These are phyloP conservation scores for Melitaea cinxia DNA, from an alignment of 1,140 invertebrate genomes.

Conservation along the genomic window DNA sequence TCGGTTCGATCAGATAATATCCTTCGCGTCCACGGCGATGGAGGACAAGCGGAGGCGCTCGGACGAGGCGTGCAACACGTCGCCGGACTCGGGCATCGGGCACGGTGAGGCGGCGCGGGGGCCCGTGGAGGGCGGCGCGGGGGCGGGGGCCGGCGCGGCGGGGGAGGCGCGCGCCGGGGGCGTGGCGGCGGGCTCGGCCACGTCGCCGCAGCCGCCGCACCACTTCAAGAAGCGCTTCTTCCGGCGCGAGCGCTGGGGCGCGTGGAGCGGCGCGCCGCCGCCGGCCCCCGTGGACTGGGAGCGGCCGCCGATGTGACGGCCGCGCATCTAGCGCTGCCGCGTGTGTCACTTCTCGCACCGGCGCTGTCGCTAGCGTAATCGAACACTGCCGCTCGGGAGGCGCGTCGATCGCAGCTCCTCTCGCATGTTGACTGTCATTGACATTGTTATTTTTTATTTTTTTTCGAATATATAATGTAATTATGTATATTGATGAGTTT, in stretches of 20 bases:
- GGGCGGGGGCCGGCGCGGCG: constrained; percentile 75
- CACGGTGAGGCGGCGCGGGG: constrained; percentile 84
- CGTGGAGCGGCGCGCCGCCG: constrained; percentile 75
- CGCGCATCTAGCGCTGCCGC: constrained; percentile 54
- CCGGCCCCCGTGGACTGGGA: constrained; percentile 82
- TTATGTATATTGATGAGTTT: constrained; percentile 80
- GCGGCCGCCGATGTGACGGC: constrained; percentile 81
- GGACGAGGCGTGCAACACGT: constrained; percentile 87
- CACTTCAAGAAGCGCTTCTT: constrained; percentile 92
- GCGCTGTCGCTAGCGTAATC: constrained; percentile 24
- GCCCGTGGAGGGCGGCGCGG: constrained; percentile 83
- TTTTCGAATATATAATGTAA: constrained; percentile 81
- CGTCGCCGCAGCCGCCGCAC: constrained; percentile 75
- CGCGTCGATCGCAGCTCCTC: constrained; percentile 11
- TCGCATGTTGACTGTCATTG: constrained; percentile 54
- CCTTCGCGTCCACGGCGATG: constrained; percentile 92
- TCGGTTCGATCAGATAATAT: constrained; percentile 92
- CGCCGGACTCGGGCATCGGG: constrained; percentile 90
- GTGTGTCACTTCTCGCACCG: constrained; percentile 42
- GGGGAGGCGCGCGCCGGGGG: constrained; percentile 27
- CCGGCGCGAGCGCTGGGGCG: constrained; percentile 84
- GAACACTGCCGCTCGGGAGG: constrained; percentile 30
- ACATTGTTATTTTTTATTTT: constrained; percentile 74
- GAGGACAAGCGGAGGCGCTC: constrained; percentile 89
- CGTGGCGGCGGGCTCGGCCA: constrained; percentile 48